Conservation (phyloP, 2,888 invertebrate genomes). For the Emesis furor region DNA sequence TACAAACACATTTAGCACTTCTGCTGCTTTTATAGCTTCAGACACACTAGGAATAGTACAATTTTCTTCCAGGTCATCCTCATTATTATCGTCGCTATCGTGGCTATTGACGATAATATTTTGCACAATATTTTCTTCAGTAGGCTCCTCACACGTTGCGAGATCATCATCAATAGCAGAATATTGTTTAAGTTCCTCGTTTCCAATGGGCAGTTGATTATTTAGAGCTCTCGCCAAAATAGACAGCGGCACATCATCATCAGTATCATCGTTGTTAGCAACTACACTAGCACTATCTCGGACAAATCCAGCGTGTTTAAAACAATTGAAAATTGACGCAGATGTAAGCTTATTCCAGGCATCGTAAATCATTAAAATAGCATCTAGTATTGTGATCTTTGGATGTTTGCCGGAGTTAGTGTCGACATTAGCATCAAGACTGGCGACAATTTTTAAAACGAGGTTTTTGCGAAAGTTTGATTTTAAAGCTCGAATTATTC, state of each 20-base stretch:
- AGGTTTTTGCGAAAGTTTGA: conserved; percentile 1
- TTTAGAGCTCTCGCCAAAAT: conserved; percentile 66
- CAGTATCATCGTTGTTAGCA: conserved; percentile 57
- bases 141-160: conserved; percentile 37
- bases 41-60: conserved; percentile 27
- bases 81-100: conserved; percentile 37
- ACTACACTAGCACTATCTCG: conserved; percentile 39
- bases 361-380: conserved; percentile 70
- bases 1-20: conserved; percentile 31
- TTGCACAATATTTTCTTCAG: conserved; percentile 45
- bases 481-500: conserved; percentile 47
- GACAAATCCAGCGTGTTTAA: conserved; percentile 63
- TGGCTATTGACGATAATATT: conserved; percentile 40
- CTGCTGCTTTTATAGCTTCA: conserved; percentile 30
- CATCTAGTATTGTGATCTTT: conserved; percentile 66
- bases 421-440: conserved; percentile 12
- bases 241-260: conserved; percentile 67
- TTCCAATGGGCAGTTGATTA: conserved; percentile 62
- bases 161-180: conserved; percentile 31
- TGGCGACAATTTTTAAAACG: conserved; percentile 19
- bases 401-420: conserved; percentile 49
- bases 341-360: conserved; percentile 39
- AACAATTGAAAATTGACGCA: conserved; percentile 40
- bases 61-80: conserved; percentile 34
- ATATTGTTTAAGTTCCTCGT: conserved; percentile 43